Evolutionary conservation across 1,140 invertebrate species (phyloP), one percentile per base, ranked within the genome.

Genomic region (Papilio xuthus): DNA sequence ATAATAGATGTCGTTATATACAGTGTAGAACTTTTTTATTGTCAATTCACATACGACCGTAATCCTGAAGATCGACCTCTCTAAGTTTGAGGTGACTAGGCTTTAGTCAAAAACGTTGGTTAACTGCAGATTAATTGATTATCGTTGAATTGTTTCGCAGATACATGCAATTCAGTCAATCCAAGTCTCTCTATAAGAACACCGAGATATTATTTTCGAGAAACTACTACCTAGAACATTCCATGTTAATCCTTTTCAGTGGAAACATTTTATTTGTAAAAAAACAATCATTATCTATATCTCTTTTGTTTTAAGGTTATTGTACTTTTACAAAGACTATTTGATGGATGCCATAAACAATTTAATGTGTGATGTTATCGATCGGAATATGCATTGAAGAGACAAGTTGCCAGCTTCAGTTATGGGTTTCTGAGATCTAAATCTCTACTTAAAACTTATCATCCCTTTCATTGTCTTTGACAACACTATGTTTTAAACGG

Each of bases 261-360:
- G 26, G 13, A 6, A 67, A 67, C 1, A 15, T 28, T 28, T 67
- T 67, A 28, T 67, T 32, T 67, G 23, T 0, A 67, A 32, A 28
- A 15, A 67, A 32, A 28, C 12, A 67, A 32, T 0, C 26, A 67
- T 18, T 67, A 67, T 67, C 60, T 67, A 67, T 28, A 67, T 67
- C 60, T 26, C 0, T 67, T 60, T 26, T 60, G 10, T 28, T 28
- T 26, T 28, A 28, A 67, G 60, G 60, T 67, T 28, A 67, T 67
- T 67, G 60, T 28, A 67, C 60, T 32, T 67, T 67, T 67, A 67
- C 26, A 67, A 67, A 67, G 26, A 60, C 20, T 23, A 67, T 13
- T 32, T 28, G 13, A 28, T 67, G 56, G 13, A 67, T 28, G 26
- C 13, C 32, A 67, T 32, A 28, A 67, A 67, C 26, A 26, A 67